Evolutionary conservation across 2,113 vertebrate genomes (phyloP).

Genomic region (Spilogale gracilis): DNA sequence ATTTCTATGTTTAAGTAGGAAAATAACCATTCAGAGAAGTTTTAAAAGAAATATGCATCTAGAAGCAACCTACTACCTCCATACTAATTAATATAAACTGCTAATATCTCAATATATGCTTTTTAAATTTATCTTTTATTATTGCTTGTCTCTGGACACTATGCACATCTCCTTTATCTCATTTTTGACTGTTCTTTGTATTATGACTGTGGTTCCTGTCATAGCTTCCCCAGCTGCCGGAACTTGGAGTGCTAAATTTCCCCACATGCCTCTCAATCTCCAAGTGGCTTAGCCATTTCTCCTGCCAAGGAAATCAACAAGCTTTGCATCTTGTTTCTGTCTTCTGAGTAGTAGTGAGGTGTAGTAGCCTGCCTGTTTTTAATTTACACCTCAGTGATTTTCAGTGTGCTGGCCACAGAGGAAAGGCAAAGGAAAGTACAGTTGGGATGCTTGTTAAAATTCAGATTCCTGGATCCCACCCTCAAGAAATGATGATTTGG

Average conservation of each 20-base stretch:
- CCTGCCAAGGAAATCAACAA: neutral
- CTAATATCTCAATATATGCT: neutral
- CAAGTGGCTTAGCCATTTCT: neutral
- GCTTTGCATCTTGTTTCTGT: neutral
- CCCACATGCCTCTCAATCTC: neutral
- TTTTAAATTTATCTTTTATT: neutral
- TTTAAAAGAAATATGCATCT: neutral
- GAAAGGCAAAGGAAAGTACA: constrained; percentile 57
- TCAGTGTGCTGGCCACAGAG: constrained; percentile 17
- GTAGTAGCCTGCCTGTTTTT: constrained; percentile 35
- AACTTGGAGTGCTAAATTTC: neutral
- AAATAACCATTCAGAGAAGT: constrained; percentile 30
- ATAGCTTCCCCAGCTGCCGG: neutral
- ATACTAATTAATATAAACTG: neutral
- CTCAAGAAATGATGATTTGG: neutral
- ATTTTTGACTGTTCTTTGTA: neutral
- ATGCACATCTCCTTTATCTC: neutral
- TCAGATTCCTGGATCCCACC: constrained; percentile 36
- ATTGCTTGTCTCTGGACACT: neutral
- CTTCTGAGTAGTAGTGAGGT: constrained; percentile 13
- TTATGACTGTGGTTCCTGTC: neutral
- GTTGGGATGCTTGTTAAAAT: constrained; percentile 31
- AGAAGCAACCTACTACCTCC: neutral
- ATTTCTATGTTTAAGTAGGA: neutral
- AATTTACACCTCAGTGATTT: constrained; percentile 73